These are phyloP conservation scores for Phalacrocorax pelagicus DNA, from an alignment of 2,113 vertebrate genomes.

Conservation along the genomic window DNA sequence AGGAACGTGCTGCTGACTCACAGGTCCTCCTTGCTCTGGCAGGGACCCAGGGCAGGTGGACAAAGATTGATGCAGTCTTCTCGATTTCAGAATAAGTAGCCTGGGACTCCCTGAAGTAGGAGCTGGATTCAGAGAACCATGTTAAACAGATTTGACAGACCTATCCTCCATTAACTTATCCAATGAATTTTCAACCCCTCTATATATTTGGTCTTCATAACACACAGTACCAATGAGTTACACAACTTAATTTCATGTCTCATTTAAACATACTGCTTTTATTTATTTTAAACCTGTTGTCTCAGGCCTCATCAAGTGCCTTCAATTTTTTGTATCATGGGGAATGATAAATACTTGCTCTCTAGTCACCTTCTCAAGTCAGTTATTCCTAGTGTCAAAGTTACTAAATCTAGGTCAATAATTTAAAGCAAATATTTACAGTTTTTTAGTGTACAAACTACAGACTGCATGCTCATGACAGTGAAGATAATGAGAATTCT, in stretches of 20 bases:
- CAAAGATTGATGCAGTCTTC: rapidly evolving
- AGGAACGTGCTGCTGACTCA: rapidly evolving
- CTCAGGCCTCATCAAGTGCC: neutral
- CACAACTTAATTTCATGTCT: neutral
- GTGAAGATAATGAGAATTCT: slow-evolving; percentile 27
- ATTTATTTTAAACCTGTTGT: neutral
- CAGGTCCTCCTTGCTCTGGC: neutral
- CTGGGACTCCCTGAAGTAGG: neutral
- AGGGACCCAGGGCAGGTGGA: neutral
- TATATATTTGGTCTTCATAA: neutral
- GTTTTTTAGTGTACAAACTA: neutral
- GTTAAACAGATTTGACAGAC: neutral
- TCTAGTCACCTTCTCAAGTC: neutral
- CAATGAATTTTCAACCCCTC: neutral
- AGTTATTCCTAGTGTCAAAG: neutral
- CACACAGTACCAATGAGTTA: neutral
- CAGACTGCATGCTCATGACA: neutral
- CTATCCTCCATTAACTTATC: neutral
- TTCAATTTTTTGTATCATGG: neutral
- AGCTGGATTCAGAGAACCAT: neutral
- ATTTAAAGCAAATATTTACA: neutral
- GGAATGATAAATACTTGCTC: neutral
- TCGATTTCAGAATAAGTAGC: neutral
- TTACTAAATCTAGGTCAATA: neutral
- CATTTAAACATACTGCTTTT: neutral